Conservation (phyloP, 1,140 invertebrate genomes). For the Drosophila asahinai region DNA sequence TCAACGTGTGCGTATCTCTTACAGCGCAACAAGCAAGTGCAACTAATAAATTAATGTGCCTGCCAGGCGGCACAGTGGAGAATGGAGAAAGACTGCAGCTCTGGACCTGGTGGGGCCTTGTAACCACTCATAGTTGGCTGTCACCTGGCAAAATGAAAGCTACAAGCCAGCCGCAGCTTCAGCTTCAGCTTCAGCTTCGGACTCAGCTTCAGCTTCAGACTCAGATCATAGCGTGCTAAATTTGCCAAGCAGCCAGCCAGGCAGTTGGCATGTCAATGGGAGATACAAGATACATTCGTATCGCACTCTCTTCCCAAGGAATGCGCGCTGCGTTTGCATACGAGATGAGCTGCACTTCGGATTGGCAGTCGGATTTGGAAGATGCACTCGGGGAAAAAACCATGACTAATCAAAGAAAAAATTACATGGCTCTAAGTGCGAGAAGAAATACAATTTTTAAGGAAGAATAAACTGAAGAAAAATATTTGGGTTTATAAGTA, state of each 20-base stretch:
- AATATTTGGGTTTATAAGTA: background rate
- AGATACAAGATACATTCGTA: conserved; percentile 63
- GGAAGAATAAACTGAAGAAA: background rate
- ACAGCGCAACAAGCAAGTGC: conserved; percentile 68
- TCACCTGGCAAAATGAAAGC: conserved; percentile 80
- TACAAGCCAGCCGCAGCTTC: conserved; percentile 34
- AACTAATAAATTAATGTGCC: conserved; percentile 79
- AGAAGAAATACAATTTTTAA: background rate
- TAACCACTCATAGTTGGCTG: conserved; percentile 72
- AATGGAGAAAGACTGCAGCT: conserved; percentile 20
- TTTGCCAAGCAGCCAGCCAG: conserved; percentile 57
- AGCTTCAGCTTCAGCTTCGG: background rate
- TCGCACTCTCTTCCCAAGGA: conserved; percentile 47
- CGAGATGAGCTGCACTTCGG: conserved; percentile 65
- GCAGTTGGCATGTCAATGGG: conserved; percentile 71
- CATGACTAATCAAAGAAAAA: background rate
- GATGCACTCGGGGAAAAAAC: background rate
- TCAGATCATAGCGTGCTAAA: conserved; percentile 67
- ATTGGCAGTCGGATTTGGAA: conserved; percentile 11
- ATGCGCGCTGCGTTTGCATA: conserved; percentile 71
- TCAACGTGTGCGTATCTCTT: conserved; percentile 71
- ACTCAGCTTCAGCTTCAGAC: conserved; percentile 12
- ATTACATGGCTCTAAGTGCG: background rate
- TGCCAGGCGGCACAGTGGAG: conserved; percentile 36
- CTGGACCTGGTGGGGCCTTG: conserved; percentile 40